Percentiles rank a stretch among this genome's conserved stretches.
These are phyloP conservation scores for Dicerorhinus sumatrensis DNA, from an alignment of 2,113 vertebrate species.

Conservation along the genomic window DNA sequence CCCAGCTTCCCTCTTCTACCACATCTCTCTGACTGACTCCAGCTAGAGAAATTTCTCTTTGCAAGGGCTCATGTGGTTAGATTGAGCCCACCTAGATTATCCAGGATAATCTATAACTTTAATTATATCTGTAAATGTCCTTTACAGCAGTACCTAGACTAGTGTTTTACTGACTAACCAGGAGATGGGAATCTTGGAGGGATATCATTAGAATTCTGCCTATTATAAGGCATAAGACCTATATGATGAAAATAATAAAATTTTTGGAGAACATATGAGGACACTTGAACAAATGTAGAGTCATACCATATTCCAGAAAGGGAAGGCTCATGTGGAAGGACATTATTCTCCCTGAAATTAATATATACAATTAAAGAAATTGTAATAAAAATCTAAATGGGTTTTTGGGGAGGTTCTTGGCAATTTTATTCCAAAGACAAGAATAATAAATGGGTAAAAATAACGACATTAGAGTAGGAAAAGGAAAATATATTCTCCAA, in stretches of 20 bases:
- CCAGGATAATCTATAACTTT: background rate
- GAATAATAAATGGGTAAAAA: conserved; percentile 9
- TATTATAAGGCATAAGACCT: background rate
- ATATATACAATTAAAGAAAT: background rate
- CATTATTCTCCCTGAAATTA: conserved; percentile 37
- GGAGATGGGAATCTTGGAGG: background rate
- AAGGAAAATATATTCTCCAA: background rate
- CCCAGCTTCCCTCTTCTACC: background rate
- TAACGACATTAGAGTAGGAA: background rate
- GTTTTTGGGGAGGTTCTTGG: background rate
- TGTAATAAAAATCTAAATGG: conserved; percentile 20
- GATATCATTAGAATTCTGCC: background rate
- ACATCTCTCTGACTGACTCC: background rate
- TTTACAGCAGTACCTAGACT: background rate
- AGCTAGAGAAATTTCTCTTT: background rate
- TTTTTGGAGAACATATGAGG: background rate
- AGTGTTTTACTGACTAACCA: background rate
- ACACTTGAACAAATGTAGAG: background rate
- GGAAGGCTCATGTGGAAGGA: background rate
- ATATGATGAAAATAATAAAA: background rate
- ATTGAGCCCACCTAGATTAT: background rate
- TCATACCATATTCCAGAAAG: background rate
- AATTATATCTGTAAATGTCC: background rate
- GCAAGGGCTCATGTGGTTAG: background rate
- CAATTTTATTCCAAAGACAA: background rate